Evolutionary conservation across 1,140 invertebrate genomes (phyloP), one percentile per base, ranked within the genome.

Genomic region (Bombus picipes): DNA sequence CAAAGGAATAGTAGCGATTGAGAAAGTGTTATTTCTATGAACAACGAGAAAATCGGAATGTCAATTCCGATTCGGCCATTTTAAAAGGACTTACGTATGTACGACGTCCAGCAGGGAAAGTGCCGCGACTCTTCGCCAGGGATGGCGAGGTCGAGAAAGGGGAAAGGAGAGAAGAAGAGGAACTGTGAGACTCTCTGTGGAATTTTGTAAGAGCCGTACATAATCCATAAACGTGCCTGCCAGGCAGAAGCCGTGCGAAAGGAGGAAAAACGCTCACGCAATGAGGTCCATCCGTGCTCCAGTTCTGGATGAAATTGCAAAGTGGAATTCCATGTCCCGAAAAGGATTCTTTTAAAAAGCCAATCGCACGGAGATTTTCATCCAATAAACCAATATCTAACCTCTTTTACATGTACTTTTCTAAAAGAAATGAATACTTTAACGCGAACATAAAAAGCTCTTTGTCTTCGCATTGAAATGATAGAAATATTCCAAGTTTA

Each of bases 151-250:
- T 74, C 81, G 88, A 43, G 73, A 79, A 79, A 78, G 73, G 88
- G 73, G 87, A 82, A 73, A 68, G 53, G 72, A 73, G 88, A 83
- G 73, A 72, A 37, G 85, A 83, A 72, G 71, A 81, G 86, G 83
- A 89, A 92, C 89, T 89, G 92, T 92, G 92, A 92, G 89, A 93
- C 72, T 91, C 88, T 87, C 74, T 66, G 88, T 86, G 87, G 84
- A 91, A 87, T 92, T 93, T 92, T 93, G 92, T 89, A 92, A 91
- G 86, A 90, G 72, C 84, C 73, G 86, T 77, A 72, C 90, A 86
- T 91, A 91, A 92, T 92, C 89, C 89, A 88, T 83, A 90, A 81
- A 82, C 66, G 70, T 75, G 82, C 81, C 70, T 62, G 62, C 65
- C 41, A 68, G 80, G 43, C 59, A 75, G 79, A 66, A 70, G 78